Evolutionary conservation across 2,113 vertebrate species (phyloP), one percentile per base, ranked within the genome.

Genomic region (Stercorarius parasiticus): DNA sequence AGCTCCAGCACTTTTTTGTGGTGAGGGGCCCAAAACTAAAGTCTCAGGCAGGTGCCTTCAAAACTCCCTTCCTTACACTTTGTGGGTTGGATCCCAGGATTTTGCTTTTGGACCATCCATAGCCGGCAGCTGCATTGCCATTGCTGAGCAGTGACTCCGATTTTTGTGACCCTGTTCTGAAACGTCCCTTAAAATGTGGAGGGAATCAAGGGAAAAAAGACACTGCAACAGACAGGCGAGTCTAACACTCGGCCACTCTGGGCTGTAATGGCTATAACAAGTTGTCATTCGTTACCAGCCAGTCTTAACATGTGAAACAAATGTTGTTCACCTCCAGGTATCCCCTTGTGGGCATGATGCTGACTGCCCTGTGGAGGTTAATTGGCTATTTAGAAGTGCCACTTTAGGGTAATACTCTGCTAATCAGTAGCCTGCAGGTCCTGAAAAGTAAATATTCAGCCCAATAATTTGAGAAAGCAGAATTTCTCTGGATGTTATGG

Each of bases 311-410:
- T 3, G 36, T 56, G 59, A 86, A 94, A 79, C 29, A 86, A 94
- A 71, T 64, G 58, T 69, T 92, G 67, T 30, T 93, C 79, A 86
- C 74, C 78, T 96, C 77, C 77, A 92, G n/a, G 86, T 94, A 71
- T 69, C 59, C 88, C 91, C 93, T 90, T 70, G 66, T 56, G 53
- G 83, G 10, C 53, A 80, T 8, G 66, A 79, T 70, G 65, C 58
- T 94, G 65, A 38, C 81, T 86, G 83, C 40, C 69, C 62, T 73
- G 77, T 65, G 83, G 66, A 87, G 81, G 78, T 84, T 79, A 89
- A 91, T 61, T 76, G 73, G 34, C 58, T 93, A 18, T 87, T 94
- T 42, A 82, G 49, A 94, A 92, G 83, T 52, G 65, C 43, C 73
- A 61, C 56, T 84, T 92, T 67, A 92, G 43, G 61, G 34, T 77